Conservation (phyloP, 2,113 vertebrate species). For the Aspiorhynchus laticeps region DNA sequence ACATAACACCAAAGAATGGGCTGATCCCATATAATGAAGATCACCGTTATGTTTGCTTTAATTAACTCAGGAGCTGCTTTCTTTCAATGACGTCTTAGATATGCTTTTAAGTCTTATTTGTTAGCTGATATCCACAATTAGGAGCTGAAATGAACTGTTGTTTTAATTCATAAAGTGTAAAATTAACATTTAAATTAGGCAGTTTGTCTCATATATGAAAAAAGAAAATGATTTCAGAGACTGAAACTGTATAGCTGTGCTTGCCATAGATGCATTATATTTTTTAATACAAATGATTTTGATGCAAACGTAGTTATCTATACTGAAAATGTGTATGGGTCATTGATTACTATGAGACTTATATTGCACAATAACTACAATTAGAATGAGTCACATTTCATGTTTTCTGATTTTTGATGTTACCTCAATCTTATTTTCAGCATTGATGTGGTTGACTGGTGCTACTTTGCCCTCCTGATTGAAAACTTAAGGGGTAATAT, state of each 20-base stretch:
- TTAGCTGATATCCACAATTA: not conserved
- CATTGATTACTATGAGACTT: not conserved
- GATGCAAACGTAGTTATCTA: not conserved
- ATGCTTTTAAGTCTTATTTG: constrained; percentile 4
- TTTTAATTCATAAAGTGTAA: constrained; percentile 7
- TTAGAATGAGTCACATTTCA: not conserved
- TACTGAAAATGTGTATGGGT: not conserved
- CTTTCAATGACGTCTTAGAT: constrained; percentile 2
- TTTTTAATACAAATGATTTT: constrained; percentile 8
- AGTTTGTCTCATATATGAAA: not conserved
- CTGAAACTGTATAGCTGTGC: constrained; percentile 1
- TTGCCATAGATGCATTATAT: constrained; percentile 16
- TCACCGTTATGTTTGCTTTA: constrained; percentile 10
- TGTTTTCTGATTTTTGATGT: not conserved
- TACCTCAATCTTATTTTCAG: too few relatives aligned
- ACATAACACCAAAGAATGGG: constrained; percentile 37
- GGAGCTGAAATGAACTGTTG: not conserved
- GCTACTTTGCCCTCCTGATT: too few relatives aligned
- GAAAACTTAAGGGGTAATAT: not conserved
- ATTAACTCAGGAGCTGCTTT: constrained; percentile 38
- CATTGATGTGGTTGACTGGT: too few relatives aligned
- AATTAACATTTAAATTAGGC: not conserved
- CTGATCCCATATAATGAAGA: not conserved
- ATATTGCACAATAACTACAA: not conserved
- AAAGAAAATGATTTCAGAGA: not conserved